Conservation (phyloP, 2,797 vertebrate genomes). For the Anolis apletophallus region DNA sequence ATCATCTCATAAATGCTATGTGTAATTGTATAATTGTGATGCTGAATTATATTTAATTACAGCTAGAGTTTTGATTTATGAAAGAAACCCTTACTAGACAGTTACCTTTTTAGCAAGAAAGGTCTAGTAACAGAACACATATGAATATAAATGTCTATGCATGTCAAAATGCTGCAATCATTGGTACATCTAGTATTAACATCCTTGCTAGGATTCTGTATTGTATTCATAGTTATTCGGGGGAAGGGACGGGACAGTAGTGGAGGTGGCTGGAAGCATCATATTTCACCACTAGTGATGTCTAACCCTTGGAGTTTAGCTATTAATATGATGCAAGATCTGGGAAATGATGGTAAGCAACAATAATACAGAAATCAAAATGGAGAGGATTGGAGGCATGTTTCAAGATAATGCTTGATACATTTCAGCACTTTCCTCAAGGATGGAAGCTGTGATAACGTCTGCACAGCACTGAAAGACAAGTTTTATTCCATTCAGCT, state of each 20-base stretch:
- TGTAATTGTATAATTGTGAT: constrained; percentile 38
- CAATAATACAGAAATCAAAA: neutral
- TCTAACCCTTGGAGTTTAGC: no score
- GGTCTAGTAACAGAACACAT: neutral
- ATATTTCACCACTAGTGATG: no score
- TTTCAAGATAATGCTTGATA: neutral
- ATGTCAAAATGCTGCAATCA: neutral
- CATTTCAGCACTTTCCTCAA: no score
- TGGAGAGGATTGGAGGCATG: neutral
- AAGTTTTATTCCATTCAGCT: no score
- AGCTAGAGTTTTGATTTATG: constrained; percentile 58
- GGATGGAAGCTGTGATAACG: no score
- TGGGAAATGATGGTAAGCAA: no score
- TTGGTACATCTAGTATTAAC: neutral
- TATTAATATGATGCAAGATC: no score
- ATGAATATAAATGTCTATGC: neutral
- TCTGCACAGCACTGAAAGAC: no score
- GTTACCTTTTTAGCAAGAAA: constrained; percentile 8
- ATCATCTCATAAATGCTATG: constrained; percentile 47
- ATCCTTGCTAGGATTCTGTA: no score
- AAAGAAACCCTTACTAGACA: constrained; percentile 45
- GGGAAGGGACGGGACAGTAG: no score
- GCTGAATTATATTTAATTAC: constrained; percentile 60
- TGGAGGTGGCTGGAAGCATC: no score
- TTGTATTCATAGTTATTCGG: no score